Evolutionary conservation across 2,113 vertebrate species (phyloP).

Genomic region (Crotalus tigris): DNA sequence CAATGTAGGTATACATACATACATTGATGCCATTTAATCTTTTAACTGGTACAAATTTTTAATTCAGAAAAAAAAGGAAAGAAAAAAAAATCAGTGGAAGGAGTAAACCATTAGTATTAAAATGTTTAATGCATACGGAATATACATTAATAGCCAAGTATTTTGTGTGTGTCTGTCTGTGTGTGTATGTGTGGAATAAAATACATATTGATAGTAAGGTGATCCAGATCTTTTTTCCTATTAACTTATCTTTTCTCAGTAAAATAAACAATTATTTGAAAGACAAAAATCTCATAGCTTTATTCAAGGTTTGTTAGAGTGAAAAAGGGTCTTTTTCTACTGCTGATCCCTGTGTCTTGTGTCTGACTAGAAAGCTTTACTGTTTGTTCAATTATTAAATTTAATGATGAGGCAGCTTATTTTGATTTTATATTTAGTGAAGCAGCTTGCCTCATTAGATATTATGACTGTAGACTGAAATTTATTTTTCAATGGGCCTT

Average conservation of each 20-base stretch:
- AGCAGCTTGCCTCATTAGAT: neutral
- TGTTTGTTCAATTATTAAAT: conserved; percentile 40
- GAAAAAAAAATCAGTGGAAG: neutral
- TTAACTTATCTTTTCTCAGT: neutral
- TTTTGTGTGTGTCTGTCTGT: neutral
- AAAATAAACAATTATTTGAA: neutral
- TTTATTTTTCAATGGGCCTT: neutral
- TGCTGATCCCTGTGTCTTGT: conserved; percentile 45
- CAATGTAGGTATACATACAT: neutral
- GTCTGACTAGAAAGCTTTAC: conserved; percentile 17
- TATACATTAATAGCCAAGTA: neutral
- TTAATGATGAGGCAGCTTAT: neutral
- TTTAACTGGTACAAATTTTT: neutral
- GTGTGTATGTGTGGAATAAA: neutral
- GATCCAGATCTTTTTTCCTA: neutral
- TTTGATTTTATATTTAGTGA: neutral
- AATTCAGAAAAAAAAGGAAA: neutral
- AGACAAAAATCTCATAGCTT: neutral
- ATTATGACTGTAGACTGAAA: neutral
- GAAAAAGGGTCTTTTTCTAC: conserved; percentile 10
- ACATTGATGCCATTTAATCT: neutral
- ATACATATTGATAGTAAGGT: neutral
- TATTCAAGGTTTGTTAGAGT: neutral
- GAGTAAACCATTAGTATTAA: neutral
- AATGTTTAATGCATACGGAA: neutral